These are phyloP conservation scores for Vultur gryphus DNA, from an alignment of 2,797 vertebrate genomes.

Conservation along the genomic window DNA sequence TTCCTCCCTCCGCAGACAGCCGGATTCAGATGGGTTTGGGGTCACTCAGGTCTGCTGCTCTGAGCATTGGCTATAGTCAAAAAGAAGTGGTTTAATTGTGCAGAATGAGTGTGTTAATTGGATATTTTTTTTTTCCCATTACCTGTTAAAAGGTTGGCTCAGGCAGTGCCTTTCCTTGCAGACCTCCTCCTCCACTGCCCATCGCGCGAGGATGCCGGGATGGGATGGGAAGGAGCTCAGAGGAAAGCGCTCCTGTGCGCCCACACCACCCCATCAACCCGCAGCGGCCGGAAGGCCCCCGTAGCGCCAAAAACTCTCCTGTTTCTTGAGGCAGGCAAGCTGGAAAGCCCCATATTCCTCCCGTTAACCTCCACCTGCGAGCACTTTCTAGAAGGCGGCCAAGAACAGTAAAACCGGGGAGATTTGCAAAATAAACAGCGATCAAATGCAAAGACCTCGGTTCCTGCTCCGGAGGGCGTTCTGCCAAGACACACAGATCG, in stretches of 20 bases:
- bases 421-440: constrained; percentile 50
- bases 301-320: not conserved
- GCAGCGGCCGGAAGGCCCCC: rapidly evolving
- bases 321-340: not conserved
- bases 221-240: not conserved
- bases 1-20: not conserved
- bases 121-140: not conserved
- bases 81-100: not conserved
- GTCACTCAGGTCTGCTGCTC: not conserved
- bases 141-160: not conserved
- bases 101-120: not conserved
- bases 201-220: rapidly evolving
- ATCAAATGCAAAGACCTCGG: not conserved
- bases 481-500: constrained; percentile 52
- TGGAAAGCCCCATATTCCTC: not conserved
- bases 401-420: not conserved
- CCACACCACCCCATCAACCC: not conserved
- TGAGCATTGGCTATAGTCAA: not conserved
- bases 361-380: not conserved
- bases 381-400: not conserved
- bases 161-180: not conserved
- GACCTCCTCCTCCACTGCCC: not conserved
- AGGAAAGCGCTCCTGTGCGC: not conserved
- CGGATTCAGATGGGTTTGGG: not conserved
- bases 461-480: not conserved